Conservation (phyloP, 2,797 vertebrate genomes). For the Sardinella longiceps region DNA sequence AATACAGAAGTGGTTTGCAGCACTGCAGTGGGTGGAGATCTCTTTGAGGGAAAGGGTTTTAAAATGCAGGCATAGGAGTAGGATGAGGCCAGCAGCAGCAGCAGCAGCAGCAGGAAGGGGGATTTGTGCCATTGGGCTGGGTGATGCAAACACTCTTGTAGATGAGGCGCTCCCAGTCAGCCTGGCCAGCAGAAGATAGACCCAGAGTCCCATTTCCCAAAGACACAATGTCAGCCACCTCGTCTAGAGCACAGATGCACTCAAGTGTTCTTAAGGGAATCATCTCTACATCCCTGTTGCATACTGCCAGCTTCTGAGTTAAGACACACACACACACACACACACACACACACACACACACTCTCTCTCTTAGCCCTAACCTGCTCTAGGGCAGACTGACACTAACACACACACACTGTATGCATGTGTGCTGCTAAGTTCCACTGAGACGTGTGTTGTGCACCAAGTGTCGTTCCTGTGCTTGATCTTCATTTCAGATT, state of each 20-base stretch:
- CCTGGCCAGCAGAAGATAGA: not conserved
- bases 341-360: not conserved
- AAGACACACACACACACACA: not conserved
- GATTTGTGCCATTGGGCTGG: not conserved
- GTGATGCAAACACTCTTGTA: not conserved
- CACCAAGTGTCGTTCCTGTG: constrained; percentile 42
- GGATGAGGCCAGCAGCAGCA: not conserved
- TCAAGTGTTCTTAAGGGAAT: not conserved
- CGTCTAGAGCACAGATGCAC: not conserved
- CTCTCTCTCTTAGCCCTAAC: no score
- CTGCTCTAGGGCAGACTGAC: no score
- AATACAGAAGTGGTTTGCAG: not conserved
- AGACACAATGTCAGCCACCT: not conserved
- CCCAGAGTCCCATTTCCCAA: not conserved
- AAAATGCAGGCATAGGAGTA: not conserved
- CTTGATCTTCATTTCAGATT: constrained; percentile 47
- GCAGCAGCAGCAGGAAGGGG: no score
- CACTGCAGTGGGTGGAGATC: not conserved
- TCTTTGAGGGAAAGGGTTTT: not conserved
- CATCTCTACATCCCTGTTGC: not conserved
- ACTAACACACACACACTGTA: constrained; percentile 15
- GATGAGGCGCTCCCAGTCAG: not conserved
- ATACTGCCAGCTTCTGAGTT: not conserved
- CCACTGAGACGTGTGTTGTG: constrained; percentile 43
- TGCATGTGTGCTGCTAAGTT: constrained; percentile 46